These are phyloP conservation scores for Stratiolaelaps scimitus DNA, from an alignment of 1,140 invertebrate species.

Conservation along the genomic window DNA sequence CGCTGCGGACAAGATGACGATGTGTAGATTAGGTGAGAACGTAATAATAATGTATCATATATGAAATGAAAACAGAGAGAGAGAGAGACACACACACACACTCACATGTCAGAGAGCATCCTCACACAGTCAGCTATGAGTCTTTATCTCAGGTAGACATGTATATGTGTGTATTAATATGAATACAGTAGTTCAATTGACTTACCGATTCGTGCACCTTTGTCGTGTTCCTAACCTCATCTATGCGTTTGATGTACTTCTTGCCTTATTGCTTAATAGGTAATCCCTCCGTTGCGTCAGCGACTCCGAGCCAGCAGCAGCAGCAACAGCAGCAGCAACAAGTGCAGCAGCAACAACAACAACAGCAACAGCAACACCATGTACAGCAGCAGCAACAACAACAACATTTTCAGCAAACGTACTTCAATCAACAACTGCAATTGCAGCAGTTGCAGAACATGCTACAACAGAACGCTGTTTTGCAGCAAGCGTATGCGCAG, in stretches of 20 bases:
- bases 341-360: background rate
- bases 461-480: conserved; percentile 17
- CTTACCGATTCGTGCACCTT: too few relatives aligned
- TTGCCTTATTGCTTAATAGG: background rate
- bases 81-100: too few relatives aligned
- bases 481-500: conserved; percentile 20
- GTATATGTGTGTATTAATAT: too few relatives aligned
- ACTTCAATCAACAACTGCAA: conserved; percentile 13
- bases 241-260: too few relatives aligned
- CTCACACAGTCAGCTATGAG: too few relatives aligned
- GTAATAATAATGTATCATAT: too few relatives aligned
- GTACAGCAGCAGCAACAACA: background rate
- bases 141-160: too few relatives aligned
- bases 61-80: too few relatives aligned
- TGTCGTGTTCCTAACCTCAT: too few relatives aligned
- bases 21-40: conserved; percentile 17
- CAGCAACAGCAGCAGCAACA: conserved; percentile 16
- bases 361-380: conserved; percentile 10
- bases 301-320: conserved; percentile 26
- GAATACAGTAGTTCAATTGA: too few relatives aligned
- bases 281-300: conserved; percentile 28
- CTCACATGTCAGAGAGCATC: too few relatives aligned
- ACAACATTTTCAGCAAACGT: conserved; percentile 14
- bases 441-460: conserved; percentile 14
- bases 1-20: conserved; percentile 14